A percentile compares a stretch with the other conserved stretches of the same genome.
Evolutionary conservation across 1,140 invertebrate genomes (phyloP).

Genomic region (Nebria ingens): DNA sequence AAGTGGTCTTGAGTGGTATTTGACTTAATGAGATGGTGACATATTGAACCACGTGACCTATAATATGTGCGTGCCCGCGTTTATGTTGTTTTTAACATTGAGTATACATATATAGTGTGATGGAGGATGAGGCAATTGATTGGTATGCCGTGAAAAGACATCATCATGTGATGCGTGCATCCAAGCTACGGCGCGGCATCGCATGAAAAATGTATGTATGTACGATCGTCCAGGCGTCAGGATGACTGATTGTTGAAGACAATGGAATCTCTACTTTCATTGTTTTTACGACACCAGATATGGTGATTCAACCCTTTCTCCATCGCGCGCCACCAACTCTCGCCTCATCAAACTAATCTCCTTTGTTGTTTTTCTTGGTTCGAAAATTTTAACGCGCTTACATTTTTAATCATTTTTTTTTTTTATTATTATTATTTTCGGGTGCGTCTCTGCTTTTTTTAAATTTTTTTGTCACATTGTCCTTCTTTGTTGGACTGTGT

Average conservation of each 20-base stretch:
- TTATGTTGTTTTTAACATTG: constrained; percentile 3
- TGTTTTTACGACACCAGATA: background rate
- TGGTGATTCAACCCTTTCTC: background rate
- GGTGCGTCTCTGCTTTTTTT: too few relatives aligned
- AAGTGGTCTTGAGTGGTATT: constrained; percentile 1
- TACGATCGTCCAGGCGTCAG: background rate
- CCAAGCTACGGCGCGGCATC: background rate
- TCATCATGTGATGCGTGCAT: background rate
- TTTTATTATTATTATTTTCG: too few relatives aligned
- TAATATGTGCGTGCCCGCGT: background rate
- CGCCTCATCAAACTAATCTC: constrained; percentile 5
- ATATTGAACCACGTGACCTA: constrained; percentile 5
- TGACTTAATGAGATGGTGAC: constrained; percentile 1
- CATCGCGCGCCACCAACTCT: background rate
- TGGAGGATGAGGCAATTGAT: background rate
- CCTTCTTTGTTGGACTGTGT: too few relatives aligned
- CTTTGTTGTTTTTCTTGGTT: background rate
- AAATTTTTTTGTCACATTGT: too few relatives aligned
- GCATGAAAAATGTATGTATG: background rate
- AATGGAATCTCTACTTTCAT: background rate
- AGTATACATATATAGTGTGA: background rate
- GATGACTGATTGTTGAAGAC: background rate
- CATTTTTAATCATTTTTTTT: constrained; percentile 10
- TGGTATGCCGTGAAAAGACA: background rate
- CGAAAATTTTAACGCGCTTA: constrained; percentile 4